Evolutionary conservation across 2,888 invertebrate species (phyloP).

Genomic region (Archaeoteleia sp.): DNA sequence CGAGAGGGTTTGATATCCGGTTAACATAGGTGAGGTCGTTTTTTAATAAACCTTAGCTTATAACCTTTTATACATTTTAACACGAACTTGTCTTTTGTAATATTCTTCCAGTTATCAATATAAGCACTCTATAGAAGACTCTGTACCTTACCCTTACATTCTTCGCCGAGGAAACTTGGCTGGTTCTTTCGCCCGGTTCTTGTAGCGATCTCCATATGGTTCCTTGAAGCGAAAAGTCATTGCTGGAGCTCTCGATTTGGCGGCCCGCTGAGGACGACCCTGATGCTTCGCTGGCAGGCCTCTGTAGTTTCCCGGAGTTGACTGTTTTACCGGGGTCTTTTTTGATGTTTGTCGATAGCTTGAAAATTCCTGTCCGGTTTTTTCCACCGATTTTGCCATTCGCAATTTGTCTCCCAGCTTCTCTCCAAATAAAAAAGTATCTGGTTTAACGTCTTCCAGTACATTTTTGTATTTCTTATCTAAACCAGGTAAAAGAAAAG

Average conservation of each 20-base stretch:
- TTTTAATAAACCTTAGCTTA: not conserved
- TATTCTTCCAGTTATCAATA: not conserved
- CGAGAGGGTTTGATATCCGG: no score
- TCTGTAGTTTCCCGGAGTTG: slow-evolving; percentile 8
- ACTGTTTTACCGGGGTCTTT: not conserved
- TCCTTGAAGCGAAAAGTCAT: not conserved
- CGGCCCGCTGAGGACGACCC: slow-evolving; percentile 8
- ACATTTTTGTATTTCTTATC: slow-evolving; percentile 13
- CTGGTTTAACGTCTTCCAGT: not conserved
- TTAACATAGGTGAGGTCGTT: no score
- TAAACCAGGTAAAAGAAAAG: not conserved
- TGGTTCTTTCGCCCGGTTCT: not conserved
- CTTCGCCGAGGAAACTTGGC: not conserved
- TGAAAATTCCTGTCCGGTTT: slow-evolving; percentile 9
- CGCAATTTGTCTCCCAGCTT: not conserved
- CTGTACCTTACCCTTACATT: no score
- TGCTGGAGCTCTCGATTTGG: slow-evolving; percentile 1
- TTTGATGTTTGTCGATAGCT: not conserved
- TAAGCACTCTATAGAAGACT: no score
- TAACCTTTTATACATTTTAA: not conserved
- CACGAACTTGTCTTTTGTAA: slow-evolving; percentile 8
- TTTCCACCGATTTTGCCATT: slow-evolving; percentile 1
- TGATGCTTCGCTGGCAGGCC: not conserved
- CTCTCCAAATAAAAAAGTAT: slow-evolving; percentile 1
- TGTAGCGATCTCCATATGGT: not conserved